A percentile compares a stretch with the other conserved stretches of the same genome.
phyloP scores from a whole-genome alignment of 2,113 vertebrate species.

The Cephalopholis sonnerati region DNA sequence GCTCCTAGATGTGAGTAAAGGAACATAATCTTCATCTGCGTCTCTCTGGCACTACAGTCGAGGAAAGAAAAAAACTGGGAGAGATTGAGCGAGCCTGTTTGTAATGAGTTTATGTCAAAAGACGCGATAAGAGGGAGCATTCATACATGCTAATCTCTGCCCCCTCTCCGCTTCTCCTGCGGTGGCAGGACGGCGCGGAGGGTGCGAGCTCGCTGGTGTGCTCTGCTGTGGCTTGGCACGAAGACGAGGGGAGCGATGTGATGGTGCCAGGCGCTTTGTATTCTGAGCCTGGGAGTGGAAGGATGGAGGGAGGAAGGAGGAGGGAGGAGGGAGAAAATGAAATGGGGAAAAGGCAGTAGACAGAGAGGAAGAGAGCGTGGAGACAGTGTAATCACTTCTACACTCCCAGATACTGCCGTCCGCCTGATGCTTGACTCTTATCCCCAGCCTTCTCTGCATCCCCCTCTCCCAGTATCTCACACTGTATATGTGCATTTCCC shows the following conservation, averaged over 20 bases:
- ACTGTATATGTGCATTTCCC: background rate
- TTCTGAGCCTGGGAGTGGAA: slow-evolving; percentile 65
- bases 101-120: slow-evolving; percentile 71
- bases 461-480: slow-evolving; percentile 40
- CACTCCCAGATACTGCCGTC: slow-evolving; percentile 57
- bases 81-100: slow-evolving; percentile 42
- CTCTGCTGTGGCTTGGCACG: slow-evolving; percentile 68
- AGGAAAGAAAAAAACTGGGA: background rate
- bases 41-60: slow-evolving; percentile 12
- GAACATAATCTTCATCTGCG: slow-evolving; percentile 46
- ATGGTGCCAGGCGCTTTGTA: slow-evolving; percentile 76
- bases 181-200: slow-evolving; percentile 36
- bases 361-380: slow-evolving; percentile 47
- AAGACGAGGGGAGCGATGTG: slow-evolving; percentile 39
- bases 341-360: slow-evolving; percentile 36
- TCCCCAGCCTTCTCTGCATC: slow-evolving; percentile 44
- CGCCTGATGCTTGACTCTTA: slow-evolving; percentile 62
- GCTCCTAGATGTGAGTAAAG: slow-evolving; percentile 31
- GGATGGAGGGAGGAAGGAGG: slow-evolving; percentile 26
- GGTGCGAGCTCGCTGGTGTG: slow-evolving; percentile 48
- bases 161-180: slow-evolving; percentile 47
- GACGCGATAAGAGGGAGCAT: slow-evolving; percentile 64
- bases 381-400: slow-evolving; percentile 71
- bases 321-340: slow-evolving; percentile 24
- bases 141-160: slow-evolving; percentile 70